Evolutionary conservation across 1,140 invertebrate species (phyloP), one percentile per base, ranked within the genome.

Genomic region (Ganaspis sp.): DNA sequence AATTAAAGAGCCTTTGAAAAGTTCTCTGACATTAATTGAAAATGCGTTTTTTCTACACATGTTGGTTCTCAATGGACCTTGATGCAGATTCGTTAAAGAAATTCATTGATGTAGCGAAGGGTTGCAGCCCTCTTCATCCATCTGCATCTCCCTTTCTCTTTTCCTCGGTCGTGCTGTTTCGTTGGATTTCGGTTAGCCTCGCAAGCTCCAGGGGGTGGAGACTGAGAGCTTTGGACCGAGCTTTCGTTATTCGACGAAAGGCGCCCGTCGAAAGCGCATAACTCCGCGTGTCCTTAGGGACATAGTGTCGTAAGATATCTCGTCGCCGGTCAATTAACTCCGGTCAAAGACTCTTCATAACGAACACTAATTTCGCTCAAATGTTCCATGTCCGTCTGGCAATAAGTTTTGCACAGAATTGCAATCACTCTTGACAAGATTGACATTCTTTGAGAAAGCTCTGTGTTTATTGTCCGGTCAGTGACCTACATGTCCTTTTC

Each of bases 211-310:
- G 79, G 82, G 70, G 83, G 84, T 81, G 79, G 73, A 79, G 75
- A 58, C 77, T 37, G 73, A 72, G 71, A 70, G 75, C 77, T 81
- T 81, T 77, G 75, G 75, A 76, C 75, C 78, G 80, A 86, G 84
- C 81, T 84, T 82, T 82, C 79, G 82, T 75, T 86, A 89, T 87
- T 90, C 87, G 85, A 84, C 82, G 85, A 83, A 83, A 78, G 75
- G 86, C 87, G 83, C 75, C 73, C 83, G 81, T 75, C 75, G 79
- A 81, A 78, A 72, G 45, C 75, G 83, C 82, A 73, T 70, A 74
- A 29, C 26, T 12, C 26, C 58, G 58, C 26, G 58, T 64, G 58
- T 29, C 58, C 26, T 64, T 64, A 15, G 15, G 4, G 12, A 29
- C 58, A 64, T 23, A 58, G 58, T 64, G 23, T 26, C 54, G 54